Conservation (phyloP, 2,113 vertebrate genomes). For the Eulemur rufifrons region DNA sequence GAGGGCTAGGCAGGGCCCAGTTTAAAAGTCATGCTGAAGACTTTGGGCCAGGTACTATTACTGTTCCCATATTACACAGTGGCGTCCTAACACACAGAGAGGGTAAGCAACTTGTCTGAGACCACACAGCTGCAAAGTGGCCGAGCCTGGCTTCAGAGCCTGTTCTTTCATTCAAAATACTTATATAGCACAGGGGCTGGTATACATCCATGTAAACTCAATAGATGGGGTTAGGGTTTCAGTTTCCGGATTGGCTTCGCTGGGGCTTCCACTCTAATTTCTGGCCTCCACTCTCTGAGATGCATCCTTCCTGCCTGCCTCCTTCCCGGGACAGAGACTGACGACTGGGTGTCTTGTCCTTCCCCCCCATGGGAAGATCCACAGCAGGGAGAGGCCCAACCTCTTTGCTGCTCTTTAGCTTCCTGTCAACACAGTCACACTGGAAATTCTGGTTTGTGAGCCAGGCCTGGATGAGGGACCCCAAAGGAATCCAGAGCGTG, state of each 20-base stretch:
- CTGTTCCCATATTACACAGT: background rate
- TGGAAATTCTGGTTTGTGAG: slow-evolving; percentile 83
- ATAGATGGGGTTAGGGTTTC: background rate
- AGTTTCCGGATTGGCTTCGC: background rate
- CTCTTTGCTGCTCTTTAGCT: background rate
- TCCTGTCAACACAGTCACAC: slow-evolving; percentile 69
- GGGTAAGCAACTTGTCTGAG: background rate
- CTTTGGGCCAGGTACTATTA: background rate
- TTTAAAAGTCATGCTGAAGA: background rate
- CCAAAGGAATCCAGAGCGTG: slow-evolving; percentile 71
- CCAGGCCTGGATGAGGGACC: slow-evolving; percentile 7
- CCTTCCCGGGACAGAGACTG: background rate
- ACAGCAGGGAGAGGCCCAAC: too few species aligned
- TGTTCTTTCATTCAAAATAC: background rate
- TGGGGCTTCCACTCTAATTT: background rate
- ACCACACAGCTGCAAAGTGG: background rate
- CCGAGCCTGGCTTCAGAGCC: background rate
- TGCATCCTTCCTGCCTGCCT: too few species aligned
- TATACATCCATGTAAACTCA: background rate
- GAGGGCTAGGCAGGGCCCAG: background rate
- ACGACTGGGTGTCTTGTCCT: too few species aligned
- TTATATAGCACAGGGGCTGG: background rate
- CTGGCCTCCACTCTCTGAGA: background rate
- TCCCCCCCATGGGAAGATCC: background rate
- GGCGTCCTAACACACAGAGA: background rate